phyloP scores from a whole-genome alignment of 2,113 vertebrate genomes.

The Otolemur garnettii region DNA sequence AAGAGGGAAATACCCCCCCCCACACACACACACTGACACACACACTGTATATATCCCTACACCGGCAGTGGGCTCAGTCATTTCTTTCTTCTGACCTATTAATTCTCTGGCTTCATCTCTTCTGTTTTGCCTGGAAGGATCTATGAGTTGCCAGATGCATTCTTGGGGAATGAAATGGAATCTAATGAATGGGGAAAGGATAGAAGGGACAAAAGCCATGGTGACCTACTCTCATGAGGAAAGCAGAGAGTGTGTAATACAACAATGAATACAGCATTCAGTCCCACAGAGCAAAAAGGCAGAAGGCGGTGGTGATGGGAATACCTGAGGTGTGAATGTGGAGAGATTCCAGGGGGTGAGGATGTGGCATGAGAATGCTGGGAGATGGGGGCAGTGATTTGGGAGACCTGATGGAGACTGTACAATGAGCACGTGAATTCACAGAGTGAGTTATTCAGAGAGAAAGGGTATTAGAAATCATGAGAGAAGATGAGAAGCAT shows the following conservation, averaged over 20 bases:
- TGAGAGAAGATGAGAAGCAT: neutral
- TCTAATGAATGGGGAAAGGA: constrained; percentile 7
- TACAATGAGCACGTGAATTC: neutral
- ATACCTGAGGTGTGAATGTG: neutral
- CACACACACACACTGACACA: no score
- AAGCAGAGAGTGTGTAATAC: neutral
- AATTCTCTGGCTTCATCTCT: neutral
- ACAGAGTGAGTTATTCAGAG: neutral
- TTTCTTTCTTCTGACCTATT: constrained; percentile 23
- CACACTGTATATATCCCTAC: neutral
- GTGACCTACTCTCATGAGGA: neutral
- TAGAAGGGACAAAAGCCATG: neutral
- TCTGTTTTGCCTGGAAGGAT: constrained; percentile 1
- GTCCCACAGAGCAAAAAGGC: neutral
- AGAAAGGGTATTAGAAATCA: neutral
- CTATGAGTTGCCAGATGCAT: constrained; percentile 10
- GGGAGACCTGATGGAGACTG: neutral
- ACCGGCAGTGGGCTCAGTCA: neutral
- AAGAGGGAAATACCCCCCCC: neutral
- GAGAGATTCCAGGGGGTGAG: neutral
- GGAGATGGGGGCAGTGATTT: neutral
- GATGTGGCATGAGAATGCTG: neutral
- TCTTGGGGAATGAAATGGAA: neutral
- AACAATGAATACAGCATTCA: neutral
- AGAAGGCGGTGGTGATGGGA: neutral